Evolutionary conservation across 2,797 vertebrate species (phyloP), one percentile per base, ranked within the genome.

Genomic region (Leptoclinus maculatus): DNA sequence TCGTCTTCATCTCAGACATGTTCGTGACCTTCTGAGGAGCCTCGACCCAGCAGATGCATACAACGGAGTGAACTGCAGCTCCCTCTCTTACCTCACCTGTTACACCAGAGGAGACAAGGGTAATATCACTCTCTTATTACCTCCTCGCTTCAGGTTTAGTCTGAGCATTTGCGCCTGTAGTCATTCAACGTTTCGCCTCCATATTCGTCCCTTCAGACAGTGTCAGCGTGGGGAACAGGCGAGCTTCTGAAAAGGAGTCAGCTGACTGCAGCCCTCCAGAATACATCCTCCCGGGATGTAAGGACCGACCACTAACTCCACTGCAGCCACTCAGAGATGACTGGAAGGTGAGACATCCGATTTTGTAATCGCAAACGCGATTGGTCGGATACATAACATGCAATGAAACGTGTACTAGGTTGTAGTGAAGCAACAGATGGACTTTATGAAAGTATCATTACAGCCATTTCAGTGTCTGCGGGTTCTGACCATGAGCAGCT

Each of bases 21-120:
- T 98, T 45, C 95, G 97, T 68, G 96, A 97, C 83, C 96, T 99
- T n/a, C 91, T 99, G 74, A 97, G 97, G 93, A 99, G 97, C 84
- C 92, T 98, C 5, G 97, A 99, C 84, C 96, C 96, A 0, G 94
- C 97, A 0, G 97, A 99, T 65, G 96, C 97, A 7, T 98, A 97
- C 91, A 98, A 98, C 1, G 97, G 97, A 2, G 92, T 97, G 51
- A 97, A 98, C 82, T 96, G 97, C 89, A 96, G 97, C 87, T 99
- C 97, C 0, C 56, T 97, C 38, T 98, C 97, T 41, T 99, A 97
- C 88, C 94, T 99, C 84, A 96, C 94, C 3, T 94, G 95, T 79
- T 97, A 96, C 91, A 97, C 95, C 0, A 95, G 95, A 56, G 95
- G 94, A 64, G 92, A 94, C 78, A 90, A 93, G 41, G 97, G 97